Evolutionary conservation across 2,113 vertebrate genomes (phyloP), one percentile per base, ranked within the genome.

Genomic region (Esox niger): DNA sequence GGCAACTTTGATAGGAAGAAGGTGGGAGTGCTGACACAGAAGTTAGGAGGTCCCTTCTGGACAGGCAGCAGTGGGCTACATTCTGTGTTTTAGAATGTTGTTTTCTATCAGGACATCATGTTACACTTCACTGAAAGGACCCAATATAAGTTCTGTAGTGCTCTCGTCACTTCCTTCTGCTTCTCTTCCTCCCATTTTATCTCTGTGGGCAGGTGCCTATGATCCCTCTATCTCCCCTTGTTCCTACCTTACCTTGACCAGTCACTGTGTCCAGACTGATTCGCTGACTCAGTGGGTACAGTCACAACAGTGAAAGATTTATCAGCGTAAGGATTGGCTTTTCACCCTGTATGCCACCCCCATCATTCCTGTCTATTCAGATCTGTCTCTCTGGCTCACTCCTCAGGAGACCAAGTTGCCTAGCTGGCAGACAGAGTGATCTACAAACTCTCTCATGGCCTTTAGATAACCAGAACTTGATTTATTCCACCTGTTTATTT

Each of bases 211-310:
- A 23, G 33, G 33, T 57, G 23, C 21, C 13, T 38, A 17, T 49
- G 57, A 55, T 64, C 17, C 13, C 29, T 47, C 35, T 17, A 29
- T 52, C 58, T 38, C 66, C 32, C 33, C 27, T 58, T 2, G 13
- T 59, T 3, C 29, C 57, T 31, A 5, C 29, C 57, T 59, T 30
- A 15, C 4, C 57, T 59, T 2, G 66, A 70, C 64, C 73, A 61
- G 29, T 29, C 21, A n/a, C 59, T 31, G 49, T 43, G 38, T 15
- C 38, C 20, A 26, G 64, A 20, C 8, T 46, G 38, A 62, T 68
- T 68, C 56, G 70, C 74, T 76, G 79, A 75, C 35, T 74, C 52
- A 46, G 64, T 23, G 46, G 52, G 55, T 75, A 49, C 5, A 27
- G 33, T n/a, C 13, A 68, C 68, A 54, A n/a, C 13, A 21, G 20